Conservation (phyloP, 2,888 invertebrate genomes). For the Gasteruption jaculator region DNA sequence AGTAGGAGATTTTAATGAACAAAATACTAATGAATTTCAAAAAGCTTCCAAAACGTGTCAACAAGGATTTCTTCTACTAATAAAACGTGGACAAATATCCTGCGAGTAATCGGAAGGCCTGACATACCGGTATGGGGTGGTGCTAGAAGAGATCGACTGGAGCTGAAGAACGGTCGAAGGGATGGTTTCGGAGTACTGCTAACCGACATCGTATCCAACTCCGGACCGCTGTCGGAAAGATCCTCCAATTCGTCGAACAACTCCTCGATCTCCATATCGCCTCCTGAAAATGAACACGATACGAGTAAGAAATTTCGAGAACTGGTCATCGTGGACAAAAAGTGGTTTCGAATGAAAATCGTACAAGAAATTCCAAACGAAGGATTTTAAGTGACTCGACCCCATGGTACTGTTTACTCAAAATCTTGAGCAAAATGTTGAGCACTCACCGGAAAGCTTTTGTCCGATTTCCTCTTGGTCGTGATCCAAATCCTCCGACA, state of each 20-base stretch:
- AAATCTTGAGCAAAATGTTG: no score
- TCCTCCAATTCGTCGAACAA: constrained; percentile 95
- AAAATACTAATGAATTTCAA: not conserved
- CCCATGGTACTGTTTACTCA: constrained; percentile 1
- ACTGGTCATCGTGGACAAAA: not conserved
- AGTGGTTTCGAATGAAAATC: not conserved
- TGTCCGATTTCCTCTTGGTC: constrained; percentile 55
- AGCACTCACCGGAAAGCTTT: constrained; percentile 52
- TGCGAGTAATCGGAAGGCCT: no score
- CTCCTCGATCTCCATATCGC: constrained; percentile 88
- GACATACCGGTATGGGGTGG: constrained; percentile 46
- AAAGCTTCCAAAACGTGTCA: not conserved
- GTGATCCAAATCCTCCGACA: constrained; percentile 81
- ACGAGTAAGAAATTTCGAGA: not conserved
- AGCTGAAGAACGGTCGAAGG: constrained; percentile 91
- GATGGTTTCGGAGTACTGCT: constrained; percentile 97
- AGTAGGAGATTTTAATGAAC: not conserved
- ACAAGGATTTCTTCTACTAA: no score
- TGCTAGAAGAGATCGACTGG: constrained; percentile 70
- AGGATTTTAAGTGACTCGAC: not conserved
- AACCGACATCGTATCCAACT: constrained; percentile 93
- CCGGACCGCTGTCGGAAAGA: constrained; percentile 91
- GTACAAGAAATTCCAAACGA: not conserved
- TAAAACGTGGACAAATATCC: no score
- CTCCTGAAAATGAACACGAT: constrained; percentile 51